A percentile compares a stretch with the other conserved stretches of the same genome.
These are phyloP conservation scores for Zoanthus sociatus DNA, from an alignment of 92 coral and sea anemone species.

Conservation along the genomic window DNA sequence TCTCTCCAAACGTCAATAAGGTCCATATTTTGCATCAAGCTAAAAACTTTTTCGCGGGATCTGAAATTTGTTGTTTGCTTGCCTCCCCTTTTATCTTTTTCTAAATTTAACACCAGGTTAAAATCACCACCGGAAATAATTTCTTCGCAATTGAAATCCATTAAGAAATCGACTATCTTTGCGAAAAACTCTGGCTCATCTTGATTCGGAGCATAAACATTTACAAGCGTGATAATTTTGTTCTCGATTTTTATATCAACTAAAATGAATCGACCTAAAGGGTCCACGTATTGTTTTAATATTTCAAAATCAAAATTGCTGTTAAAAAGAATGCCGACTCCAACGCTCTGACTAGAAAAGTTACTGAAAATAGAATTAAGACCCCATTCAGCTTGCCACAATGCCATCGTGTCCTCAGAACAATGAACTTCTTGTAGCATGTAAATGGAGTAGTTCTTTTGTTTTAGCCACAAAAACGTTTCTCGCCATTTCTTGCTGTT, in stretches of 20 bases:
- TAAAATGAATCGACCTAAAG: constrained; percentile 31
- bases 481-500: neutral
- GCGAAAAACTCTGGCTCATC: constrained; percentile 37
- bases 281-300: constrained; percentile 25
- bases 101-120: constrained; percentile 33
- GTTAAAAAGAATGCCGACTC: constrained; percentile 10
- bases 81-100: constrained; percentile 37
- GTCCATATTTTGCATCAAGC: constrained; percentile 34
- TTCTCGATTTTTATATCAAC: constrained; percentile 22
- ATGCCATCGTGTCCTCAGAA: constrained; percentile 18
- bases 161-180: constrained; percentile 25
- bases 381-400: constrained; percentile 17
- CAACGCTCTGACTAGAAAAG: constrained; percentile 4
- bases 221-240: constrained; percentile 34
- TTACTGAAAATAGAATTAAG: constrained; percentile 9
- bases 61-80: constrained; percentile 23
- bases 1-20: constrained; percentile 31
- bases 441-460: constrained; percentile 14
- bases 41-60: constrained; percentile 35
- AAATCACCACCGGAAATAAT: constrained; percentile 1
- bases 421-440: constrained; percentile 19
- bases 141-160: constrained; percentile 32
- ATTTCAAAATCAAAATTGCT: constrained; percentile 14
- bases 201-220: constrained; percentile 26
- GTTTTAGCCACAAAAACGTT: constrained; percentile 6